phyloP scores from a whole-genome alignment of 2,797 vertebrate species.

The Amazona finschi region DNA sequence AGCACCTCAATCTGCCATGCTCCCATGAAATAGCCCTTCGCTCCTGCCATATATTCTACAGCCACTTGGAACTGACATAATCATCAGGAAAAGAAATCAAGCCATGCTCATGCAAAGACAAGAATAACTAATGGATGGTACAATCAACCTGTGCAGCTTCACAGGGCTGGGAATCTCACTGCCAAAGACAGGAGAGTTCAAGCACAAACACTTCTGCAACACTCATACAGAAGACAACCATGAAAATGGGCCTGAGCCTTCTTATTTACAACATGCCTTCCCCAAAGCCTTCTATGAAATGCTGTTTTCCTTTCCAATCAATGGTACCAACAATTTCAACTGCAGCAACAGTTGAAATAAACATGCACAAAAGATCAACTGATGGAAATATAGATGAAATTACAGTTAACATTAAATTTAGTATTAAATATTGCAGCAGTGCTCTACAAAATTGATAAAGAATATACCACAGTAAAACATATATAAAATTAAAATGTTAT shows the following conservation, averaged over 20 bases:
- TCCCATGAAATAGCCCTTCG: neutral
- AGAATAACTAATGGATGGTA: neutral
- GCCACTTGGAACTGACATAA: neutral
- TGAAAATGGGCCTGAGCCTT: neutral
- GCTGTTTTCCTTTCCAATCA: neutral
- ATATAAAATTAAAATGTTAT: neutral
- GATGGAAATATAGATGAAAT: neutral
- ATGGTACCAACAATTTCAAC: neutral
- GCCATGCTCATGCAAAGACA: neutral
- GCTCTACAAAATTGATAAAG: neutral
- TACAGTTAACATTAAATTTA: neutral
- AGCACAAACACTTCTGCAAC: neutral
- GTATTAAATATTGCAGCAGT: neutral
- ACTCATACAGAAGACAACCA: neutral
- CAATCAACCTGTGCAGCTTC: neutral
- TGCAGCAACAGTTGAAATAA: neutral
- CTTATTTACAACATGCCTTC: neutral
- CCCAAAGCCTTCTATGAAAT: neutral
- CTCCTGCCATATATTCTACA: neutral
- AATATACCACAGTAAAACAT: neutral
- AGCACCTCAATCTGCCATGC: neutral
- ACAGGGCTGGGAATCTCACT: neutral
- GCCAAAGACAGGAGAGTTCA: neutral
- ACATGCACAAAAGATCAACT: neutral
- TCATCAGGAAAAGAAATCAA: neutral